A percentile compares a stretch with the other conserved stretches of the same genome.
These are phyloP conservation scores for Drosophila anomelani DNA, from an alignment of 2,888 invertebrate species.

Conservation along the genomic window DNA sequence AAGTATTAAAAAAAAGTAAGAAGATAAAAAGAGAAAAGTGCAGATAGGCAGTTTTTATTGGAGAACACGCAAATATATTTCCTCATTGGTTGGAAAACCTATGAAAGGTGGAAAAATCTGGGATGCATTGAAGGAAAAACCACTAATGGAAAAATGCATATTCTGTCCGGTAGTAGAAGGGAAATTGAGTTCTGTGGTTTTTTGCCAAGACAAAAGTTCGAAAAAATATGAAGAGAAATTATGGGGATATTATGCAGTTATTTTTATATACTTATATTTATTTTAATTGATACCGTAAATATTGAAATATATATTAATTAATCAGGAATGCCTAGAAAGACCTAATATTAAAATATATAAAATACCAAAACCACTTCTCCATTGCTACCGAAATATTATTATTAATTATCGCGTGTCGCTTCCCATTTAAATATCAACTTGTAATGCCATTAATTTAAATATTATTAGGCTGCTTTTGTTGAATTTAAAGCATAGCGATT, in stretches of 20 bases:
- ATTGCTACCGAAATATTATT: background rate
- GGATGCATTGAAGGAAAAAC: constrained; percentile 26
- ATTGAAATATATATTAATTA: too few species aligned
- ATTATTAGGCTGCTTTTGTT: constrained; percentile 1
- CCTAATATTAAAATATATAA: background rate
- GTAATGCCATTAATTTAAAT: constrained; percentile 4
- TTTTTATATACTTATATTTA: background rate
- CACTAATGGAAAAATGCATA: constrained; percentile 18
- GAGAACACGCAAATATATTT: constrained; percentile 30
- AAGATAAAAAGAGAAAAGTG: constrained; percentile 7
- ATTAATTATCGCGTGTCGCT: constrained; percentile 6
- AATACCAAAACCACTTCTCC: background rate
- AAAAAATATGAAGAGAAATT: constrained; percentile 14
- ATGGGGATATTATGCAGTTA: background rate
- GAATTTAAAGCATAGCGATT: constrained; percentile 2
- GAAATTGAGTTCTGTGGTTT: constrained; percentile 30
- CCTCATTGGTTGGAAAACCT: constrained; percentile 37
- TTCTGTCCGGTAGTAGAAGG: constrained; percentile 20
- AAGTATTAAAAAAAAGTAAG: background rate
- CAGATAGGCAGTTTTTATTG: constrained; percentile 21
- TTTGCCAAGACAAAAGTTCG: background rate
- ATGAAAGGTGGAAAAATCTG: constrained; percentile 29
- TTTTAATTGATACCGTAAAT: background rate
- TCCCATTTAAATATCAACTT: background rate
- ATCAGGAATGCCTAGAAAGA: background rate